Conservation (phyloP, 2,888 invertebrate species). For the Carcina quercana region DNA sequence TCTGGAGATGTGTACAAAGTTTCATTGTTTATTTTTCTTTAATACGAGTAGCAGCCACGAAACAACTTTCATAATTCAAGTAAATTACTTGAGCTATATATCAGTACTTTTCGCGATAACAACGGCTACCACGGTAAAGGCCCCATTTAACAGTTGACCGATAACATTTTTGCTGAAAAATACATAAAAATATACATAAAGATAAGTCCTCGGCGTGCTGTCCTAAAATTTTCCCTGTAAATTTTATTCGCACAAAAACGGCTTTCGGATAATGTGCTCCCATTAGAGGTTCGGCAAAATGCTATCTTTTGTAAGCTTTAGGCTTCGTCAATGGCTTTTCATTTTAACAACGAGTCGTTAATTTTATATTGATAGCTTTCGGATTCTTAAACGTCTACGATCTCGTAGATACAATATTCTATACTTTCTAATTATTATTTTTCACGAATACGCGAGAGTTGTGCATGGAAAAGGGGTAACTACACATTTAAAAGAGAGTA, state of each 20-base stretch:
- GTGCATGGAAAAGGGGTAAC: too few species aligned
- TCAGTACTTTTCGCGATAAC: conserved; percentile 41
- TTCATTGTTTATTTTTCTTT: conserved; percentile 40
- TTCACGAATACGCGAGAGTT: too few species aligned
- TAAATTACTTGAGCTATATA: conserved; percentile 49
- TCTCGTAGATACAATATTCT: too few species aligned
- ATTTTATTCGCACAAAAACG: conserved; percentile 56
- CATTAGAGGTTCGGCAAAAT: conserved; percentile 55
- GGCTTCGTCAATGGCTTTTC: conserved; percentile 30
- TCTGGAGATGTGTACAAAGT: conserved; percentile 32
- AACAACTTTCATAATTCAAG: conserved; percentile 43
- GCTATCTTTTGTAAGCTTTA: conserved; percentile 41
- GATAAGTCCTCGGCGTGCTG: conserved; percentile 48
- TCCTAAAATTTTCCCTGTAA: conserved; percentile 49
- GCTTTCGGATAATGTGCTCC: conserved; percentile 56
- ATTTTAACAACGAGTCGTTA: conserved; percentile 26
- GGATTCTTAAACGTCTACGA: too few species aligned
- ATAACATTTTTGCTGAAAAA: conserved; percentile 53
- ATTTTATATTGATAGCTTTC: too few species aligned
- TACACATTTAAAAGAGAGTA: too few species aligned
- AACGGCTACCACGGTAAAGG: conserved; percentile 40
- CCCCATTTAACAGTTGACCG: conserved; percentile 43
- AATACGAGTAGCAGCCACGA: conserved; percentile 25
- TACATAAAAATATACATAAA: conserved; percentile 62
- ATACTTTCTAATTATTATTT: too few species aligned